Base-by-base conservation (phyloP, 2,113 vertebrate genomes). In the Prunella himalayana region DNA sequence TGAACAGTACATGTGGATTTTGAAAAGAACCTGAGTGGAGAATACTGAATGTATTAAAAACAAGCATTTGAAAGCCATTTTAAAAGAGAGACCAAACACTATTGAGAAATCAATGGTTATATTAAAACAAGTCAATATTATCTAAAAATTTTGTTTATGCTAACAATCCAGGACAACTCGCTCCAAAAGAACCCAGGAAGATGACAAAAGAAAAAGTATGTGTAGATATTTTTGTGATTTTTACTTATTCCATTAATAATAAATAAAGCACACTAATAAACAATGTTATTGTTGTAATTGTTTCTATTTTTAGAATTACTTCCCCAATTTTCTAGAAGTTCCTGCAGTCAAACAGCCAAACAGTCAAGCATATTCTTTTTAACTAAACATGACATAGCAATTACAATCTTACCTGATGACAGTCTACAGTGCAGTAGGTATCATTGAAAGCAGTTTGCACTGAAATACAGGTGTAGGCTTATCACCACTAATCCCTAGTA, bases 401-500 rank as follows among this genome's bases (percentile, higher is more conserved):
- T 37, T 35, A 53, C 13, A 12, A 2, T 9, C 37, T 27, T 13
- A 35, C 19, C 69, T 60, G 50, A 44, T 15, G 75, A 23, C 28
- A 63, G 20, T 13, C 39, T 30, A 24, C 33, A 51, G 18, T 33
- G 21, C n/a, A 73, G 47, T 3, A 23, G 11, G 6, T 66, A 19
- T n/a, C 13, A 16, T 2, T 25, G 37, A 73, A 47, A 35, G 19
- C 9, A 35, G 24, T 53, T 53, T 93, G 27, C 42, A 44, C n/a
- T 41, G 44, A 68, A 85, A 75, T 41, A 31, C 15, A 71, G 33
- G n/a, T 33, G 25, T 20, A 16, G 2, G 5, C 53, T 72, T 53
- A 45, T 57, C 54, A 61, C n/a, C 37, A 18, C 17, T 35, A 56
- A 41, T 41, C 15, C 16, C 7, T 0, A 0, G 8, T 31, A 64